Conservation (phyloP, 1,140 invertebrate species). For the Drusus annulatus region DNA sequence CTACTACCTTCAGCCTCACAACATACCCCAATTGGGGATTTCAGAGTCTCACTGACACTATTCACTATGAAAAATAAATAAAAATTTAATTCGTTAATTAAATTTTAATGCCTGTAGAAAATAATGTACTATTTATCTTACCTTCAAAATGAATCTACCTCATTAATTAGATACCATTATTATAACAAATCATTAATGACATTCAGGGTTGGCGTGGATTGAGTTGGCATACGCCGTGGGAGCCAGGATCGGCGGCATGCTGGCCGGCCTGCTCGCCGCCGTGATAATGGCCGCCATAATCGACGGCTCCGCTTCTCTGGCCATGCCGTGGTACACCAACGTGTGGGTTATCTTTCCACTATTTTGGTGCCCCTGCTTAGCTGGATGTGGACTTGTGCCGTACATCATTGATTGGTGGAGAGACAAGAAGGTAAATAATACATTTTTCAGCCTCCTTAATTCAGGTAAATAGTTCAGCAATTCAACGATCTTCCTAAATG, state of each 20-base stretch:
- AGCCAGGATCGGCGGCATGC: constrained; percentile 35
- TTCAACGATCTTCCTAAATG: too few species aligned
- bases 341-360: constrained; percentile 55
- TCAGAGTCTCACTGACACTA: too few species aligned
- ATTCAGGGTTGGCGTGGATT: constrained; percentile 38
- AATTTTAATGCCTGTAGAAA: too few species aligned
- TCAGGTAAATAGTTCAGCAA: too few species aligned
- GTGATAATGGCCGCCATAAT: constrained; percentile 43
- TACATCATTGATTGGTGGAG: constrained; percentile 50
- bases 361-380: constrained; percentile 55
- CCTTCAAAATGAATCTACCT: too few species aligned
- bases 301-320: constrained; percentile 36
- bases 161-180: neutral
- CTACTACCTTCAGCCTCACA: too few species aligned
- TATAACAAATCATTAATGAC: too few species aligned
- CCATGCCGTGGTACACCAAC: constrained; percentile 54
- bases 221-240: constrained; percentile 40
- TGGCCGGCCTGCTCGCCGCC: constrained; percentile 29
- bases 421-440: constrained; percentile 43
- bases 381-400: constrained; percentile 21
- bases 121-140: too few species aligned
- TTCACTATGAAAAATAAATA: too few species aligned
- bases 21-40: too few species aligned
- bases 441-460: too few species aligned
- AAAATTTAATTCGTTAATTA: too few species aligned